phyloP scores from a whole-genome alignment of 2,113 vertebrate genomes.

The Scalopus aquaticus region DNA sequence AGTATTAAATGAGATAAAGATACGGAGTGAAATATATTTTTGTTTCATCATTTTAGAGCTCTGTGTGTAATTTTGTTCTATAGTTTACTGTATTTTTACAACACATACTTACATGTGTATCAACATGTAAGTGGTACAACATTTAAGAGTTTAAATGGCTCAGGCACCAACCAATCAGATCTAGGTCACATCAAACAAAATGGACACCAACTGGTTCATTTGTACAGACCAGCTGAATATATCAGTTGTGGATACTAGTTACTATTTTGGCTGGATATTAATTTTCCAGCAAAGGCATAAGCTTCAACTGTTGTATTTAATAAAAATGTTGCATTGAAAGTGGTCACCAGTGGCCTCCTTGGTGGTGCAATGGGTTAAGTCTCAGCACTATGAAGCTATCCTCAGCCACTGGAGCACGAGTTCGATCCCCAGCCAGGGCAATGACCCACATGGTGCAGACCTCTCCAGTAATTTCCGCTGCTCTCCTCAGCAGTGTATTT shows the following conservation, averaged over 20 bases:
- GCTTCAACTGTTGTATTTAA: not conserved
- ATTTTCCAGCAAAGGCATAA: slow-evolving; percentile 1
- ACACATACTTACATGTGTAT: too few species aligned
- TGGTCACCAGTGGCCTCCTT: slow-evolving; percentile 28
- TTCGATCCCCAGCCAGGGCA: too few species aligned
- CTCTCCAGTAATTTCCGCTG: too few species aligned
- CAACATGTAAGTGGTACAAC: not conserved
- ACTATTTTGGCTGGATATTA: not conserved
- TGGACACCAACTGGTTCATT: not conserved
- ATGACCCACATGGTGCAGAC: too few species aligned
- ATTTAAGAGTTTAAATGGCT: not conserved
- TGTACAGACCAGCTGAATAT: not conserved
- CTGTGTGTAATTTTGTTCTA: not conserved
- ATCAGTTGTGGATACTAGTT: not conserved
- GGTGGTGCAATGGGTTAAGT: too few species aligned
- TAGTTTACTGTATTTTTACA: not conserved
- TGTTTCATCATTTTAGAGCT: not conserved
- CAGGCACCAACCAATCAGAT: not conserved
- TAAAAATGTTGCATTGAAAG: slow-evolving; percentile 61
- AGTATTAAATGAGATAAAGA: not conserved
- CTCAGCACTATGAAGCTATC: too few species aligned
- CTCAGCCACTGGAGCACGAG: too few species aligned
- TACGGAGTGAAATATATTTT: slow-evolving; percentile 10
- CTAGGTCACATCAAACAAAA: not conserved
- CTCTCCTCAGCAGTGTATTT: too few species aligned